A percentile compares a stretch with the other conserved stretches of the same genome.
These are phyloP conservation scores for Saccostrea cuccullata DNA, from an alignment of 1,140 invertebrate genomes.

Conservation along the genomic window DNA sequence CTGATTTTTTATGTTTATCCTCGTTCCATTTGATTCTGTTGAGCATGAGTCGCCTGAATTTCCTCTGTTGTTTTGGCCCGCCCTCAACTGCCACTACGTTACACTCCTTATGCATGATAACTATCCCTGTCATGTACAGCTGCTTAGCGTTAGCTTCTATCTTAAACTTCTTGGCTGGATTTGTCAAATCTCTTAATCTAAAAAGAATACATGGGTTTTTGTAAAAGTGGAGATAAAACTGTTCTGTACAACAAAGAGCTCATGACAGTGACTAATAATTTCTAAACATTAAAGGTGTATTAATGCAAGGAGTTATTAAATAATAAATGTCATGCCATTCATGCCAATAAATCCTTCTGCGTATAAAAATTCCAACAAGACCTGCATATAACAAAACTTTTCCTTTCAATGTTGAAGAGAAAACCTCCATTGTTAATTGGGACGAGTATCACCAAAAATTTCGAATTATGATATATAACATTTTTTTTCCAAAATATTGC, in stretches of 20 bases:
- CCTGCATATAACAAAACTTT: no score
- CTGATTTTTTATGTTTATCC: slow-evolving; percentile 81
- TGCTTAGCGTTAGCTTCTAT: slow-evolving; percentile 98
- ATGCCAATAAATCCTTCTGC: no score
- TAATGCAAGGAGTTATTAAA: not conserved
- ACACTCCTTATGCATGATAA: slow-evolving; percentile 95
- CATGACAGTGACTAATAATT: not conserved
- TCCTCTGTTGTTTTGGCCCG: slow-evolving; percentile 96
- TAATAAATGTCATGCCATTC: no score
- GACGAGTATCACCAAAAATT: no score
- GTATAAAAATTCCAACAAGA: no score
- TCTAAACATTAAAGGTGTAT: not conserved
- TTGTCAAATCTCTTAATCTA: slow-evolving; percentile 92
- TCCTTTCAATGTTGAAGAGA: no score
- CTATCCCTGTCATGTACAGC: slow-evolving; percentile 95
- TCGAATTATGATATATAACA: no score
- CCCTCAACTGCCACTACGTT: slow-evolving; percentile 99
- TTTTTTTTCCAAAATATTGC: no score
- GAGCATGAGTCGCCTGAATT: slow-evolving; percentile 96
- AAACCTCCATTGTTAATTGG: no score
- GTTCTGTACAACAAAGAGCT: not conserved
- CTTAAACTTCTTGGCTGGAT: slow-evolving; percentile 98
- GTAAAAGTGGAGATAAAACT: not conserved
- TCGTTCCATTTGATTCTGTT: slow-evolving; percentile 98
- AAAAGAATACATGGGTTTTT: slow-evolving; percentile 63